Conservation (phyloP, 2,888 invertebrate species). For the Sepiola atlantica region DNA sequence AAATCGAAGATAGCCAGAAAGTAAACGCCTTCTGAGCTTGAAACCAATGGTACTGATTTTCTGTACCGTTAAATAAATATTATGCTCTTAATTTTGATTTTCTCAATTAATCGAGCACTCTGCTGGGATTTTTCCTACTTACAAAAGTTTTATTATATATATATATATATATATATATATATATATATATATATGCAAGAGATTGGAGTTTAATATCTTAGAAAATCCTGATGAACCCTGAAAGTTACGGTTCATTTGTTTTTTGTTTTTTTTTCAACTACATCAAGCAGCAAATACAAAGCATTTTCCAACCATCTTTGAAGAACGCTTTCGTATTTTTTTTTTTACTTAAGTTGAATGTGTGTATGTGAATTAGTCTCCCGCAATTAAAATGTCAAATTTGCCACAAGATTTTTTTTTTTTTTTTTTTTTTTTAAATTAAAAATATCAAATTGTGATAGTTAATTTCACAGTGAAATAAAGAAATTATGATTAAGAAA, state of each 20-base stretch:
- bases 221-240: not conserved
- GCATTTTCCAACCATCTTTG: not conserved
- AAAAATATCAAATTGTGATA: not conserved
- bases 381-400: conserved; percentile 23
- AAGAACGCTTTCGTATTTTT: not conserved
- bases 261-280: not conserved
- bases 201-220: no score
- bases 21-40: no score
- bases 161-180: no score
- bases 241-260: not conserved
- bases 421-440: not conserved
- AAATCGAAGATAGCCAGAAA: no score
- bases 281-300: not conserved
- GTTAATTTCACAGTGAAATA: not conserved
- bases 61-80: no score
- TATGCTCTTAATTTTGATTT: no score
- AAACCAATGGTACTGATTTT: no score
- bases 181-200: no score
- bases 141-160: no score
- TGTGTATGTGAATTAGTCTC: conserved; percentile 32
- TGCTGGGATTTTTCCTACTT: no score
- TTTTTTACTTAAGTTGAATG: not conserved
- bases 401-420: no score
- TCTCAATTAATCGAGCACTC: no score
- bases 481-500: not conserved